phyloP scores from a whole-genome alignment of 2,113 vertebrate genomes.

The Tachysurus fulvidraco region DNA sequence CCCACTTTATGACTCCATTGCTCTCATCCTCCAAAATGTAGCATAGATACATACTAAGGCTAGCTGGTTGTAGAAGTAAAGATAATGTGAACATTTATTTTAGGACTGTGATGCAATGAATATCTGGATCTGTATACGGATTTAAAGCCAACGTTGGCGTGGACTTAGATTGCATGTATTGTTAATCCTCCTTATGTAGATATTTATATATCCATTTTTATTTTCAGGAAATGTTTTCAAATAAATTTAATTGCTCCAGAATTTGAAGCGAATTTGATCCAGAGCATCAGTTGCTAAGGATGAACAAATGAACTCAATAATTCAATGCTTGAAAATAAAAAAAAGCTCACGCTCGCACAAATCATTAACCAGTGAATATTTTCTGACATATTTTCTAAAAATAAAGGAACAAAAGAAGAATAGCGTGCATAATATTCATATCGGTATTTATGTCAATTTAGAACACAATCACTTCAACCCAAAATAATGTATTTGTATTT shows the following conservation, averaged over 20 bases:
- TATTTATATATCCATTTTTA: not conserved
- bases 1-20: conserved; percentile 33
- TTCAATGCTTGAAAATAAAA: not conserved
- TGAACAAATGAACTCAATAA: not conserved
- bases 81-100: not conserved
- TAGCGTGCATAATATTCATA: not conserved
- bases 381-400: not conserved
- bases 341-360: not conserved
- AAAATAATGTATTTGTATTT: not conserved
- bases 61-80: not conserved
- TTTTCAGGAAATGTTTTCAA: not conserved
- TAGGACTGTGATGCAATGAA: not conserved
- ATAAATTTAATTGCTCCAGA: not conserved
- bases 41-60: not conserved
- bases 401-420: not conserved
- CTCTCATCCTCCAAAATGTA: not conserved
- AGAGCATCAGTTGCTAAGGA: not conserved
- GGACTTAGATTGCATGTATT: not conserved
- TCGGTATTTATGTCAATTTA: not conserved
- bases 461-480: not conserved
- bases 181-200: not conserved
- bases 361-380: not conserved
- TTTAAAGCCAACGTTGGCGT: not conserved
- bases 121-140: not conserved
- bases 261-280: not conserved